Base-by-base conservation (phyloP, 2,113 vertebrate species). In the Taurulus bubalis region DNA sequence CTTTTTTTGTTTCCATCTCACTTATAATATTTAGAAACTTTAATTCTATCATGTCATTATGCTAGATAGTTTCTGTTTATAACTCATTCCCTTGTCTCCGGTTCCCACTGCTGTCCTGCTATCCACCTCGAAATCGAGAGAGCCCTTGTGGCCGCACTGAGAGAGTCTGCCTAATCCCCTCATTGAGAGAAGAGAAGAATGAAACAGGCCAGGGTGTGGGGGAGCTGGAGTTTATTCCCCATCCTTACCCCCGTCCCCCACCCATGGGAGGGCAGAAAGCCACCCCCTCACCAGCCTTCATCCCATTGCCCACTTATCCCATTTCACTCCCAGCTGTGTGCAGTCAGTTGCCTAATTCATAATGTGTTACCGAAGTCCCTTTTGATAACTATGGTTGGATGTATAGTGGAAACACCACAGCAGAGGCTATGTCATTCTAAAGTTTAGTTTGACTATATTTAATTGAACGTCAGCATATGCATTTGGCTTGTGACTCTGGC, bases 151-250 rank as follows among this genome's bases (percentile, higher is more conserved):
- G 87, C 77, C 22, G 49, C 86, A 76, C 84, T 88, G 84, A 92
- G 91, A 92, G 92, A 92, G 85, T 91, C 89, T 88, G 75, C 90
- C 84, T 96, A 96, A 96, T 96, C 95, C 95, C 85, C 82, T 95
- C 93, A 95, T 95, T 95, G 93, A 95, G 90, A 90, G 85, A 77
- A 64, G 75, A 93, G 90, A 94, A 92, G 94, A 94, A 94, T 95
- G 92, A 93, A 94, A 87, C 80, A 45, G 88, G 86, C 91, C 75
- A 71, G 80, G 86, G 89, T 91, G 89, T 75, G 87, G 79, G 88
- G 83, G 80, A 80, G 87, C 62, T 81, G 67, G 80, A 86, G 82
- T 85, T 93, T 91, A 90, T 84, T 91, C 87, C 86, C 86, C 85
- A 84, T 88, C 90, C 86, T 91, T 85, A 89, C 83, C 85, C 84